A percentile compares a stretch with the other conserved stretches of the same genome.
Conservation (phyloP, 2,797 vertebrate genomes). For the Eremophila alpestris region DNA sequence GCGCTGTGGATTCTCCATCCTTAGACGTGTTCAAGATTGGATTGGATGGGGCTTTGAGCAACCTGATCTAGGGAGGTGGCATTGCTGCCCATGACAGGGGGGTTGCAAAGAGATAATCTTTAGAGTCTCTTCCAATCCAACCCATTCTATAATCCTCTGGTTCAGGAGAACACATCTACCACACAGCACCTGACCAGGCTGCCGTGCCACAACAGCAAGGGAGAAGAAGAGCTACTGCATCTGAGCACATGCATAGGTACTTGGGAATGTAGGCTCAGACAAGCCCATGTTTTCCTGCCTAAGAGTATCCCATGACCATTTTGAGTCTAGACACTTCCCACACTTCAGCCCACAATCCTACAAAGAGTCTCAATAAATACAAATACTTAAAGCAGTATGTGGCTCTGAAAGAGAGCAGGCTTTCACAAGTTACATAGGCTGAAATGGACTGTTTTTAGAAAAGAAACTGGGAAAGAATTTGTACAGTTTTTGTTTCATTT, state of each 20-base stretch:
- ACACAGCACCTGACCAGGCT: not conserved
- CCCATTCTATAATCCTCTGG: not conserved
- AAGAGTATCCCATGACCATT: not conserved
- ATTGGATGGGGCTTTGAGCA: not conserved
- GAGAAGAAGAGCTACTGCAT: not conserved
- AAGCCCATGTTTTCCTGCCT: not conserved
- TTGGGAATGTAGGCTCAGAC: not conserved
- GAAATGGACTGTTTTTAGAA: not conserved
- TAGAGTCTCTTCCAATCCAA: not conserved
- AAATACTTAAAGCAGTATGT: not conserved
- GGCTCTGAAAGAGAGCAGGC: not conserved
- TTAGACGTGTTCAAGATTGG: not conserved
- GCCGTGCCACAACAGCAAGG: not conserved
- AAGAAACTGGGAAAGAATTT: not conserved
- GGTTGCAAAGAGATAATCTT: not conserved
- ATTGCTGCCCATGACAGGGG: not conserved
- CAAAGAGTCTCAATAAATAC: not conserved
- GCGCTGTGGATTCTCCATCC: not conserved
- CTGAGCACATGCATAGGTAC: not conserved
- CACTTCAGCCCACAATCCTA: not conserved
- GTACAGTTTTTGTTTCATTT: not conserved
- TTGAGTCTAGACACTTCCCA: slow-evolving; percentile 22
- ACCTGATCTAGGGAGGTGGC: not conserved
- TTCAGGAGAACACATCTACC: not conserved
- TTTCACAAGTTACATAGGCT: not conserved